A percentile compares a stretch with the other conserved stretches of the same genome.
These are phyloP conservation scores for Pangasius krempfi DNA, from an alignment of 2,797 vertebrate genomes.

Conservation along the genomic window DNA sequence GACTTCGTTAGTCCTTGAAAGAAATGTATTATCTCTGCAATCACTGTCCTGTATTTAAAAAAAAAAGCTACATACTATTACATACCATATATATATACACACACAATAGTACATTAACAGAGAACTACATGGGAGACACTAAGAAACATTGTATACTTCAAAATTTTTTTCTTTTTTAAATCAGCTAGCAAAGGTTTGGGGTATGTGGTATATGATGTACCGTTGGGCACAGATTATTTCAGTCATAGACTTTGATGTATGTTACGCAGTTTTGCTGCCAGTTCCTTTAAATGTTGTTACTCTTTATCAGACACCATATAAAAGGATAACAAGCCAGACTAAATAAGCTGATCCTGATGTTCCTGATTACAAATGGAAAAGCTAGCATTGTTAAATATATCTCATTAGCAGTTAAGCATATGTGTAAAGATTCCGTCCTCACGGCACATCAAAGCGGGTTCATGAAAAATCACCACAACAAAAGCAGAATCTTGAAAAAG, in stretches of 20 bases:
- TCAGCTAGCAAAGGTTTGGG: background rate
- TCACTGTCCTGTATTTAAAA: background rate
- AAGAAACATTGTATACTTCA: background rate
- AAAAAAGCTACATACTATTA: background rate
- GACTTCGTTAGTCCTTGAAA: background rate
- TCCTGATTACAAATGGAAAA: conserved; percentile 58
- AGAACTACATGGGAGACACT: background rate
- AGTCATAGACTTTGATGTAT: conserved; percentile 23
- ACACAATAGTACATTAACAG: background rate
- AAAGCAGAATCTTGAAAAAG: conserved; percentile 59
- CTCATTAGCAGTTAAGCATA: conserved; percentile 61
- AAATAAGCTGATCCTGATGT: conserved; percentile 46
- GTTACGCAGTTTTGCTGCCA: conserved; percentile 10
- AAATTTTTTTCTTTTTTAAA: background rate
- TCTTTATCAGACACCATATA: conserved; percentile 37
- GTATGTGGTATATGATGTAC: conserved; percentile 7
- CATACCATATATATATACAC: too few species aligned
- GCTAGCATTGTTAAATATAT: conserved; percentile 53
- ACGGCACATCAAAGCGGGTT: conserved; percentile 61
- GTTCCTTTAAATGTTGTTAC: conserved; percentile 39
- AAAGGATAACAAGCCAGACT: conserved; percentile 46
- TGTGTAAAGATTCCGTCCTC: conserved; percentile 55
- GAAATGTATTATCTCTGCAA: background rate
- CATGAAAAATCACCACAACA: conserved; percentile 59
- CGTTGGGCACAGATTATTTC: background rate